Conservation (phyloP, 2,888 invertebrate species). For the Cremastinae sp. region DNA sequence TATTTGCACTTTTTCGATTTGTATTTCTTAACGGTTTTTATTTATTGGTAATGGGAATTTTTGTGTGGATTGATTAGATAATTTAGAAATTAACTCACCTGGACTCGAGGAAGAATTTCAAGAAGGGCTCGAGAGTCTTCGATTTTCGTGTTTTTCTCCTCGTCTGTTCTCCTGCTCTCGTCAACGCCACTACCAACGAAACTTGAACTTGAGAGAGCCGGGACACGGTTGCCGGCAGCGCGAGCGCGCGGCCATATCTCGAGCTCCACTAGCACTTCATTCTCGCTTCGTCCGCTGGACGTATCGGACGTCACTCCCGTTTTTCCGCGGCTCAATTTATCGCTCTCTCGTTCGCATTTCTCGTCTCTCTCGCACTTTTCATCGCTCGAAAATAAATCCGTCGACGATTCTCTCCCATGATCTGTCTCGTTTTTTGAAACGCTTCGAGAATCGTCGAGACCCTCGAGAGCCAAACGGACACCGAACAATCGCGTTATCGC, state of each 20-base stretch:
- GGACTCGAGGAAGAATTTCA: no score
- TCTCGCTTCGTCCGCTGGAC: conserved; percentile 53
- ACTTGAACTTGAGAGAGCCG: conserved; percentile 13
- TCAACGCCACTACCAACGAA: conserved; percentile 36
- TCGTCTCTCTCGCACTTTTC: background rate
- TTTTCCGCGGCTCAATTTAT: conserved; percentile 6
- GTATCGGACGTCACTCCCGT: conserved; percentile 23
- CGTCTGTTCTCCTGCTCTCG: conserved; percentile 26
- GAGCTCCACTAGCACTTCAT: conserved; percentile 63
- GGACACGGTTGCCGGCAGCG: conserved; percentile 44
- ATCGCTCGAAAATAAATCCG: background rate
- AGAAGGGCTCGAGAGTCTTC: no score
- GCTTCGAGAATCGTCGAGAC: no score
- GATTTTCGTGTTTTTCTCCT: conserved; percentile 49
- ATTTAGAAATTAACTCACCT: no score
- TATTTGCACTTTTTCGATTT: no score
- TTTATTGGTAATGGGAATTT: no score
- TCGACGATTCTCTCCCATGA: conserved; percentile 5
- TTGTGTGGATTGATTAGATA: no score
- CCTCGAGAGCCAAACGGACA: conserved; percentile 50
- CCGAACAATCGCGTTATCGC: conserved; percentile 63
- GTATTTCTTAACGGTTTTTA: no score
- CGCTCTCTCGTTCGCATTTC: background rate
- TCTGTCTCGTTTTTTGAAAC: background rate
- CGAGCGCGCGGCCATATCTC: conserved; percentile 60